Evolutionary conservation across 2,113 vertebrate species (phyloP), one percentile per base, ranked within the genome.

Genomic region (Xenotilapia flavipinnis): DNA sequence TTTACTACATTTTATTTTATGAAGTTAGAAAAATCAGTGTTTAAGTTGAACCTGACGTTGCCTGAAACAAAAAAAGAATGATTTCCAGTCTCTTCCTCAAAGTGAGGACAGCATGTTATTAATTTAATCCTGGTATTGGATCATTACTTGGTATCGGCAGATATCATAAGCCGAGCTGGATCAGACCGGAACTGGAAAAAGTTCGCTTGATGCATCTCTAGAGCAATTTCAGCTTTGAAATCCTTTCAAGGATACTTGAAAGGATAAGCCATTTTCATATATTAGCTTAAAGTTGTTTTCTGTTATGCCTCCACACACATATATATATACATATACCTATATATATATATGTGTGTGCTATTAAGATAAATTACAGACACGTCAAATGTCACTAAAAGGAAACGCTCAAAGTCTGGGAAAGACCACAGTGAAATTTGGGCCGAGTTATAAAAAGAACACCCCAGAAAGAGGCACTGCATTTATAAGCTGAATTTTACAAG

Each of bases 401-500:
- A 47, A 77, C 4, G 5, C 9, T 77, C 23, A 31, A 49, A 49
- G 15, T 31, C 45, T 77, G 73, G 26, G 73, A 51, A 51, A 77
- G 26, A 51, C 45, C 73, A n/a, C 45, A 47, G 45, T 31, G 26
- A 77, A 51, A 77, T 77, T 51, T 77, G 73, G 45, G 45, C 45
- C 6, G 4, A 77, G 73, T n/a, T 77, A 51, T 77, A 77, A 77
- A 77, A 77, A 51, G 73, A n/a, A 77, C 45, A 77, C 26, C 42
- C 26, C 15, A 77, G 33, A 49, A 77, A 77, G 15, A 31, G 45
- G 26, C 10, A 31, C 45, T 51, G 45, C 26, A 77, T 40, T 33
- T 47, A 26, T n/a, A 81, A 58, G 73, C 56, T 62, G 84, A n/a
- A 79, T 79, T 84, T 58, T 17, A 62, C 15, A 80, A 81, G 79